Base-by-base conservation (phyloP, 2,888 invertebrate species). In the Dioctria rufipes region DNA sequence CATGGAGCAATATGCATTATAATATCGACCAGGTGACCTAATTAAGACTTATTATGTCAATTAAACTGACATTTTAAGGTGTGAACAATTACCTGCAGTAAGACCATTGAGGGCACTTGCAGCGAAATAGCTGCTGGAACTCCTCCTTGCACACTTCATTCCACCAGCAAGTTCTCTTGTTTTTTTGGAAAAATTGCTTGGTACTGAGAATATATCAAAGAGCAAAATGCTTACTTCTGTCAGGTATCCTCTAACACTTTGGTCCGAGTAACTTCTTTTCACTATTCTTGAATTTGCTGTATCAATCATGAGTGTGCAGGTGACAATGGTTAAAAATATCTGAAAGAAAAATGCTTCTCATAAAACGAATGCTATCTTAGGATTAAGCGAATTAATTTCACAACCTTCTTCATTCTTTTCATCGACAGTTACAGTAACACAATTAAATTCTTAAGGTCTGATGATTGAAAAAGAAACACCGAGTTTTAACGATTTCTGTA, bases 81-180 rank as follows among this genome's bases (percentile, higher is more conserved):
- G 37, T 63, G 63, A 9, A 77, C 37, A 63, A 46, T 63, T 81
- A 88, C 84, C 96, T 91, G 89, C 96, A 97, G 88, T 93, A 96
- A 0, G 95, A 96, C 94, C 95, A 96, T 82, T 94, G 92, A 0
- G 96, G 96, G 86, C 96, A 97, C 86, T 94, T 94, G 90, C 96
- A 97, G 82, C 95, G 92, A 88, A 96, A 96, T 84, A 94, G 91
- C 84, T 92, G 94, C 89, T 96, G 95, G 87, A 96, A 96, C 89
- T 96, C 96, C 87, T 96, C 96, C 87, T 97, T 96, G 90, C 96
- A 97, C 25, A 96, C 93, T 90, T 97, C 96, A 88, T 96, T 96
- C 95, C 96, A 96, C 95, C 96, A 96, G 88, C 96, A 96, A 75
- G 95, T 96, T 87, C 96, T 92, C 96, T 96, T 88, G 25, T 73